These are phyloP conservation scores for Chiloscyllium punctatum DNA, from an alignment of 2,797 vertebrate genomes.

Conservation along the genomic window DNA sequence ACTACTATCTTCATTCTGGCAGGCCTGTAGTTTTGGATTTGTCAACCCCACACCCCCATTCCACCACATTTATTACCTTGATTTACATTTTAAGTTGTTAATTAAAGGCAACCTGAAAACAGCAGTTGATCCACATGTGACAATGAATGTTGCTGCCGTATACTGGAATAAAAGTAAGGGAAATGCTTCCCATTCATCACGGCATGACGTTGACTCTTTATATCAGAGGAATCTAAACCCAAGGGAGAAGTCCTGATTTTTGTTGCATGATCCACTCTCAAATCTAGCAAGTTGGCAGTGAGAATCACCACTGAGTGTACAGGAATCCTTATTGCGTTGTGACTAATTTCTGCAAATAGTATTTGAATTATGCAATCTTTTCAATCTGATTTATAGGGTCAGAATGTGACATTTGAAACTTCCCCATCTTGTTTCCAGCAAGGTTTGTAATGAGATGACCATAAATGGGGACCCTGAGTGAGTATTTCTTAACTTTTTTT, in stretches of 20 bases:
- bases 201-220: not conserved
- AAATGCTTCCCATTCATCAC: not conserved
- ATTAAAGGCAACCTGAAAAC: not conserved
- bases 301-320: not conserved
- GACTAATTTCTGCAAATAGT: not conserved
- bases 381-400: not conserved
- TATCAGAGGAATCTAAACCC: not conserved
- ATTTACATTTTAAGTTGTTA: not conserved
- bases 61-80: not conserved
- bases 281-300: not conserved
- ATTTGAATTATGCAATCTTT: not conserved
- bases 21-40: not conserved
- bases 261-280: not conserved
- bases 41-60: not conserved
- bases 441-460: not conserved
- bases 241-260: not conserved
- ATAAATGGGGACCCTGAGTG: not conserved
- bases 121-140: not conserved
- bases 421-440: not conserved
- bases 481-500: not conserved
- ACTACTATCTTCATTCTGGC: not conserved
- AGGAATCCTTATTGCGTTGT: not conserved
- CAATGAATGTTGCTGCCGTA: not conserved
- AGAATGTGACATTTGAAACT: not conserved
- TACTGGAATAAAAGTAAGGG: not conserved